Conservation (phyloP, 35 echinoderm and acorn worm species). For the Apostichopus parvimensis region DNA sequence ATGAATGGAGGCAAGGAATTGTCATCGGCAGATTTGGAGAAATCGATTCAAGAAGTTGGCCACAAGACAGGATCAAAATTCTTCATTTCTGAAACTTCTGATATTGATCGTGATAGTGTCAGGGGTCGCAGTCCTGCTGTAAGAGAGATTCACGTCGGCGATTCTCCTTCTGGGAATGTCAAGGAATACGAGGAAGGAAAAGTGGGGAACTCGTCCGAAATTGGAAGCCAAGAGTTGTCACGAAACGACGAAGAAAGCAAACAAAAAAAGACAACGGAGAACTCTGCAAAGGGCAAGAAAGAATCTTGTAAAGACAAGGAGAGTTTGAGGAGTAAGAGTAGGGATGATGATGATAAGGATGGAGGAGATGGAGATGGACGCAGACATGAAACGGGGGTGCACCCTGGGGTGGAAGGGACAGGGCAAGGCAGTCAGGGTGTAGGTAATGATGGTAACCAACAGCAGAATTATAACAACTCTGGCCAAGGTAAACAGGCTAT, state of each 20-base stretch:
- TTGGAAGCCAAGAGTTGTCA: not conserved
- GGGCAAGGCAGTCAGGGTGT: not conserved
- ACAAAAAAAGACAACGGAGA: constrained; percentile 3
- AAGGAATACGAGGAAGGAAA: not conserved
- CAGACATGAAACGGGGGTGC: not conserved
- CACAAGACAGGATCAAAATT: not conserved
- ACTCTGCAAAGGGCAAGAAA: constrained; percentile 36
- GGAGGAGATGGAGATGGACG: constrained; percentile 33
- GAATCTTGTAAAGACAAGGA: constrained; percentile 32
- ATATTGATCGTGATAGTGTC: constrained; percentile 6
- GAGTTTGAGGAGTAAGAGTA: constrained; percentile 24
- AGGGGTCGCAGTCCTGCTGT: not conserved
- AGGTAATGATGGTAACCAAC: constrained; percentile 30
- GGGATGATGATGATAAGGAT: constrained; percentile 31
- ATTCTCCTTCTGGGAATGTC: not conserved
- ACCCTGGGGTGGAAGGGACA: not conserved
- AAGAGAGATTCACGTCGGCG: not conserved
- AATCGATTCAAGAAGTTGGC: not conserved
- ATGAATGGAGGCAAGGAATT: not conserved
- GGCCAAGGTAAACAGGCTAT: constrained; percentile 28
- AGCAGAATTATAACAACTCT: constrained; percentile 43
- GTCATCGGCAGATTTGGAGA: not conserved
- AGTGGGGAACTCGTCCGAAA: not conserved
- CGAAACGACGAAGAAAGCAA: constrained; percentile 6
- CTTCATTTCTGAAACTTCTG: constrained; percentile 12